Evolutionary conservation across 2,888 invertebrate genomes (phyloP).

Genomic region (Euproctis similis): DNA sequence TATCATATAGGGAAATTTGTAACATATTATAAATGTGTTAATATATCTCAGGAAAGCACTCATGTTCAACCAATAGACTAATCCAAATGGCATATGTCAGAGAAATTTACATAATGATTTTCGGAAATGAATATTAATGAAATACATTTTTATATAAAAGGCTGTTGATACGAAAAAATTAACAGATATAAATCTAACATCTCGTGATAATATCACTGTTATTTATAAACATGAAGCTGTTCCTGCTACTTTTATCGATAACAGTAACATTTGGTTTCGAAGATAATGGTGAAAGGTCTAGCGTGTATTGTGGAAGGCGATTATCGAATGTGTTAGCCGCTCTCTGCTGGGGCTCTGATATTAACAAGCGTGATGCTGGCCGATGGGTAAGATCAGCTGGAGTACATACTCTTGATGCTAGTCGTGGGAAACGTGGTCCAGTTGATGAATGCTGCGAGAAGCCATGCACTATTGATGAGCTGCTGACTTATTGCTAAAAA

Average conservation of each 20-base stretch:
- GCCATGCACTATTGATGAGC: conserved; percentile 1
- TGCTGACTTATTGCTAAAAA: background rate
- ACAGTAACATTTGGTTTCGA: background rate
- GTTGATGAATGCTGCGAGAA: background rate
- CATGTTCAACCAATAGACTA: conserved; percentile 1
- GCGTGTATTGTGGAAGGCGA: background rate
- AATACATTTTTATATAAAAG: background rate
- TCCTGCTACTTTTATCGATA: background rate
- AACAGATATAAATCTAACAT: background rate
- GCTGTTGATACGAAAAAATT: background rate
- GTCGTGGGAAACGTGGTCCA: background rate
- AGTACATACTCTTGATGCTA: background rate
- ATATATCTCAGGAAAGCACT: background rate
- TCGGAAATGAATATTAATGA: conserved; percentile 1
- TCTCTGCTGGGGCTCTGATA: background rate
- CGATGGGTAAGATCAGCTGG: background rate
- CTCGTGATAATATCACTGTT: background rate
- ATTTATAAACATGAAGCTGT: background rate
- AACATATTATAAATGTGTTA: too few relatives aligned
- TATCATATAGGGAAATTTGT: too few relatives aligned
- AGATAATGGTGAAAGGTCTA: background rate
- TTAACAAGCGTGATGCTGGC: background rate
- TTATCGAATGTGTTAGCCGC: background rate
- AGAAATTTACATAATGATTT: background rate
- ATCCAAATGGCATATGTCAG: background rate